Evolutionary conservation across 2,113 vertebrate genomes (phyloP).

Genomic region (Oncorhynchus nerka): DNA sequence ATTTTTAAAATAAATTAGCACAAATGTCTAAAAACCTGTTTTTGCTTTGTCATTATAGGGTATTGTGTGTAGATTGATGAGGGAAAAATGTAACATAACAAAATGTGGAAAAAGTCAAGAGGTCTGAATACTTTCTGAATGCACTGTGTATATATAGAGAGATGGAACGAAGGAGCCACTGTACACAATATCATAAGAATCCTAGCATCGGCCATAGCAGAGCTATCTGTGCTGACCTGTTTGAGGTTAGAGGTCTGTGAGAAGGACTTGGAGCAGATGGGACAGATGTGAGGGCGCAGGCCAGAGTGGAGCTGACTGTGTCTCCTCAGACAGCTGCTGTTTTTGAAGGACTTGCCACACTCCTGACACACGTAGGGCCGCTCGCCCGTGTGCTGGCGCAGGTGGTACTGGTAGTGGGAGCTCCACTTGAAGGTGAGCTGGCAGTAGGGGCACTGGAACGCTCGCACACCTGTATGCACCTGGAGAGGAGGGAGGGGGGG

Average conservation of each 20-base stretch:
- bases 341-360: conserved; percentile 92
- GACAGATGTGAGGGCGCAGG: conserved; percentile 82
- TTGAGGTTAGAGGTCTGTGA: conserved; percentile 90
- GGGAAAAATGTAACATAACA: no score
- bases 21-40: no score
- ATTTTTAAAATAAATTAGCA: no score
- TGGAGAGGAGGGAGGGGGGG: conserved; percentile 16
- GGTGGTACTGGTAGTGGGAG: conserved; percentile 91
- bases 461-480: conserved; percentile 89
- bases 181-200: no score
- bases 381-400: conserved; percentile 88
- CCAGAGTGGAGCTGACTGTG: conserved; percentile 91
- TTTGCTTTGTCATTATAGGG: no score
- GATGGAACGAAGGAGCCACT: no score
- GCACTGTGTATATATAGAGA: no score
- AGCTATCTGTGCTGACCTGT: conserved; percentile 48
- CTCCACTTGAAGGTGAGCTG: conserved; percentile 93
- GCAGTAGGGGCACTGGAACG: conserved; percentile 88
- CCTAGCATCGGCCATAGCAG: no score
- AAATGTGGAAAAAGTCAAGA: no score
- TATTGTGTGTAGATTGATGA: no score
- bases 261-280: conserved; percentile 87
- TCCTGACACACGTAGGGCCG: conserved; percentile 86
- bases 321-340: conserved; percentile 86
- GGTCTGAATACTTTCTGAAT: no score